Base-by-base conservation (phyloP, 2,113 vertebrate species). In the Entelurus aequoreus region DNA sequence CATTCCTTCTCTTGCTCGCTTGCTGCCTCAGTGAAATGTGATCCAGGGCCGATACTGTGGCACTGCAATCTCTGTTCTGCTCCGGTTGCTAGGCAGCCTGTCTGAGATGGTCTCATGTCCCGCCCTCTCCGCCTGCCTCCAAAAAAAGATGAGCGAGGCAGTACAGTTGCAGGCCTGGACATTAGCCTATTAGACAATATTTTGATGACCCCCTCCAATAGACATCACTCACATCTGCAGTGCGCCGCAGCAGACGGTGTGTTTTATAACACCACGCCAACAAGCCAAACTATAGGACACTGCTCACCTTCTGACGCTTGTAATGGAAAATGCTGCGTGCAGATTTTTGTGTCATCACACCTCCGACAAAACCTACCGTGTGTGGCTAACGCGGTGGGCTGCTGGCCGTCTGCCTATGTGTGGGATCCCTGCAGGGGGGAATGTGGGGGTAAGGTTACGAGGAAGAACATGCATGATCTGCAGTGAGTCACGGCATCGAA, bases 11-110 rank as follows among this genome's bases (percentile, higher is more conserved):
- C 69, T 72, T 76, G 75, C 75, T 72, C 75, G 75, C 75, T 80
- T 88, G 88, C 89, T 89, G 85, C 71, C 85, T 87, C 84, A 71
- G 86, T 87, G 89, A 85, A 89, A 90, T 87, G 80, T 79, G 87
- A 90, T 88, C 84, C 80, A 83, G 71, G 74, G 71, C 78, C 61
- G 48, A 58, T 70, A 82, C 83, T 82, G 79, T 80, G 83, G 77
- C 77, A 54, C 83, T 50, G 79, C 86, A 83, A 81, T 85, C 81
- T 72, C 80, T 75, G 75, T 78, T 81, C 78, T 69, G 76, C 84
- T 83, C 74, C 10, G 78, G 84, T 88, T 86, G 85, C 85, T 86
- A 88, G 84, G 83, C 83, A 88, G 80, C 84, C 79, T 49, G 68
- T 83, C 76, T 71, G 71, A 80, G 78, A 79, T 48, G 16, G 74